Percentiles rank a stretch among this genome's conserved stretches.
Conservation (phyloP, 2,797 vertebrate genomes). For the Erethizon dorsatum region DNA sequence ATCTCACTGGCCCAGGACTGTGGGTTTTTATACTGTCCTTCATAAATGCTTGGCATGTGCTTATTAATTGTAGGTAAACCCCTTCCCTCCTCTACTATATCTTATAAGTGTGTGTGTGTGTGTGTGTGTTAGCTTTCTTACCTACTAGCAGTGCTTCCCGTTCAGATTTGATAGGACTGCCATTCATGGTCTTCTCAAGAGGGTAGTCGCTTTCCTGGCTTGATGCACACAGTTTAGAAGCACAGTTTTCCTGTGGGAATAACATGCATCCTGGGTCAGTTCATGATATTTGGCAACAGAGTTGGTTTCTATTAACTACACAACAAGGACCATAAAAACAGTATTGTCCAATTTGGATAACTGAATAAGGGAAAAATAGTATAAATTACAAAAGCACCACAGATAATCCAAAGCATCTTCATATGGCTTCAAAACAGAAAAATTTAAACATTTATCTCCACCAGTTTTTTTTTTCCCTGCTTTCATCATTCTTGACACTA, state of each 20-base stretch:
- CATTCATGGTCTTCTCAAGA: constrained; percentile 90
- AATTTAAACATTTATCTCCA: constrained; percentile 47
- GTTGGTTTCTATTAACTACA: neutral
- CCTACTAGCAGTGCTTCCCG: constrained; percentile 96
- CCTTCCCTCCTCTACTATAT: neutral
- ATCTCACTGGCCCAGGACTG: neutral
- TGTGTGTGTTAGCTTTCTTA: constrained; percentile 86
- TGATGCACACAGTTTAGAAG: constrained; percentile 91
- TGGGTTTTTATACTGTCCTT: neutral
- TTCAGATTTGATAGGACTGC: constrained; percentile 94
- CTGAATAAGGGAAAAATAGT: constrained; percentile 45
- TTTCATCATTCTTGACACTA: constrained; percentile 61
- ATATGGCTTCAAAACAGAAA: constrained; percentile 59
- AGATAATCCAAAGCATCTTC: constrained; percentile 50
- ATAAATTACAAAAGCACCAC: constrained; percentile 56
- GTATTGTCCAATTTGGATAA: constrained; percentile 43
- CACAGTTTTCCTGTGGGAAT: constrained; percentile 90
- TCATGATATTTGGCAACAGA: constrained; percentile 40
- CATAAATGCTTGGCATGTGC: neutral
- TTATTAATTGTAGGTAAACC: neutral
- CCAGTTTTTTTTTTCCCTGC: neutral
- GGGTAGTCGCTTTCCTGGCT: constrained; percentile 95
- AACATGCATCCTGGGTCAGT: constrained; percentile 73
- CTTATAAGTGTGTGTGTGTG: neutral
- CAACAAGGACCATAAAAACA: constrained; percentile 31